phyloP scores from a whole-genome alignment of 2,888 invertebrate genomes.

The Plagodis dolabraria region DNA sequence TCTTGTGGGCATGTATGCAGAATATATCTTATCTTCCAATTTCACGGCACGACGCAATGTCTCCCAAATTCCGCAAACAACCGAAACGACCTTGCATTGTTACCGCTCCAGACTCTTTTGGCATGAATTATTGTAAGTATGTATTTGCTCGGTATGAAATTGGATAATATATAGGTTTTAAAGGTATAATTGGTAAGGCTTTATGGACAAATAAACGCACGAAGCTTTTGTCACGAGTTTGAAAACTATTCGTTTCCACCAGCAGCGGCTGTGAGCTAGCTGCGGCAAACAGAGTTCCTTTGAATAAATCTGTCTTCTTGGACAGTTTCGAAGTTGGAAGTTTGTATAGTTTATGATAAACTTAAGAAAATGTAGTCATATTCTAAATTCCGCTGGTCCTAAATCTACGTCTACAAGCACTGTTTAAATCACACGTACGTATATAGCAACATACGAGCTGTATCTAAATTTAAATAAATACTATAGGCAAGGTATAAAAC shows the following conservation, averaged over 20 bases:
- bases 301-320: slow-evolving; percentile 33
- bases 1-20: slow-evolving; percentile 30
- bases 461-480: too few species aligned
- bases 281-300: slow-evolving; percentile 47
- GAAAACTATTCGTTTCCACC: slow-evolving; percentile 25
- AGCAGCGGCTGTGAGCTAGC: slow-evolving; percentile 45
- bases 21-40: slow-evolving; percentile 37
- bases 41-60: slow-evolving; percentile 37
- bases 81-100: slow-evolving; percentile 69
- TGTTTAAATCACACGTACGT: too few species aligned
- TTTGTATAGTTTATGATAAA: slow-evolving; percentile 17
- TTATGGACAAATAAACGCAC: slow-evolving; percentile 26
- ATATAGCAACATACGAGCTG: too few species aligned
- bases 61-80: slow-evolving; percentile 53
- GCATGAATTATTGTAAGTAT: slow-evolving; percentile 46
- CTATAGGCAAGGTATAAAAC: too few species aligned
- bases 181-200: slow-evolving; percentile 20
- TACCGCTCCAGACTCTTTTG: slow-evolving; percentile 47
- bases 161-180: slow-evolving; percentile 34
- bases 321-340: slow-evolving; percentile 40
- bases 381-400: too few species aligned
- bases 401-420: too few species aligned
- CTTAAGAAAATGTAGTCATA: neutral
- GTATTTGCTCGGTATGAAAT: slow-evolving; percentile 41
- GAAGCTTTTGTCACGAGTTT: slow-evolving; percentile 38